phyloP scores from a whole-genome alignment of 1,140 invertebrate genomes.

The Chironomus tepperi region DNA sequence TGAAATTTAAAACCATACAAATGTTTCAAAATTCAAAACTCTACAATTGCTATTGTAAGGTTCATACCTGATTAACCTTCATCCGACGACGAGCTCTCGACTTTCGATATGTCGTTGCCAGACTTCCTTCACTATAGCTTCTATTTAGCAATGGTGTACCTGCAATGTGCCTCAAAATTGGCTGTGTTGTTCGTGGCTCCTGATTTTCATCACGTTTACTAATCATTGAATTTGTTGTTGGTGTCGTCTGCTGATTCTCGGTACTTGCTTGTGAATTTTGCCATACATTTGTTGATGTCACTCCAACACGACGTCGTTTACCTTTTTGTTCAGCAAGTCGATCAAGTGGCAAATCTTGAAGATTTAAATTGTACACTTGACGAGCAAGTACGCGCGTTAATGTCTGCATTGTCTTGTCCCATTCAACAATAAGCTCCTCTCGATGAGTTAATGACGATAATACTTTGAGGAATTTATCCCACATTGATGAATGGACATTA shows the following conservation, averaged over 20 bases:
- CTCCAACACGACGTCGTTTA: conserved; percentile 51
- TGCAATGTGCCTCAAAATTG: conserved; percentile 28
- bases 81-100: conserved; percentile 32
- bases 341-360: conserved; percentile 81
- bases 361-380: conserved; percentile 87
- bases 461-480: conserved; percentile 89
- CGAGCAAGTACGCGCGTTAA: conserved; percentile 83
- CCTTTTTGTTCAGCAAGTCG: conserved; percentile 74
- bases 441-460: conserved; percentile 83
- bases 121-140: conserved; percentile 46
- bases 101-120: conserved; percentile 36
- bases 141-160: conserved; percentile 40
- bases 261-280: conserved; percentile 32
- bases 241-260: conserved; percentile 26
- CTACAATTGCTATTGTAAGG: too few relatives aligned
- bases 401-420: conserved; percentile 98
- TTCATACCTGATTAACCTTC: not conserved
- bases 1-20: too few relatives aligned
- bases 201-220: conserved; percentile 30
- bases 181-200: not conserved
- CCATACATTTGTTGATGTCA: conserved; percentile 37
- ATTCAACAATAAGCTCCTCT: conserved; percentile 92
- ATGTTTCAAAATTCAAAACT: too few relatives aligned
- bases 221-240: conserved; percentile 30
- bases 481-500: conserved; percentile 73